Evolutionary conservation across 2,888 invertebrate species (phyloP).

Genomic region (Diadegma fenestrale): DNA sequence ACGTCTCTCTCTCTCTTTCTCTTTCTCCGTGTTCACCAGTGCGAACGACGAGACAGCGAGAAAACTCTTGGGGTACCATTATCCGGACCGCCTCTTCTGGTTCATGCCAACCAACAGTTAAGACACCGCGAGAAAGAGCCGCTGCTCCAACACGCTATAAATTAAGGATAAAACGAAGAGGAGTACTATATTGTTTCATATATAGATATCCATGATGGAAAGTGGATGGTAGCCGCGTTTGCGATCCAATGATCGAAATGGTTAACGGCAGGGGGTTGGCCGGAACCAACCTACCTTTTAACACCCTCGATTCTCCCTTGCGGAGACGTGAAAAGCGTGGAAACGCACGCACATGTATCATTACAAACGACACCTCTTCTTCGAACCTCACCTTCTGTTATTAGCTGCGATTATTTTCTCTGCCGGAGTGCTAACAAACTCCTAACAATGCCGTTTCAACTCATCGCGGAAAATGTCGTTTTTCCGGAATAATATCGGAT

Average conservation of each 20-base stretch:
- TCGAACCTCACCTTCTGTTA: background rate
- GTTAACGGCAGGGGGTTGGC: conserved; percentile 83
- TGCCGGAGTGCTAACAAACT: conserved; percentile 45
- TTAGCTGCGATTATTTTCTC: conserved; percentile 34
- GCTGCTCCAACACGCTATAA: conserved; percentile 78
- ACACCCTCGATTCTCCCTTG: conserved; percentile 79
- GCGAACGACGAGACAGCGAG: conserved; percentile 42
- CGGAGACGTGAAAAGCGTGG: conserved; percentile 71
- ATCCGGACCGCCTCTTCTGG: conserved; percentile 67
- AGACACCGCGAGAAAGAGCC: conserved; percentile 73
- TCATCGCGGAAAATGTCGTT: conserved; percentile 37
- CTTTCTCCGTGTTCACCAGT: conserved; percentile 22
- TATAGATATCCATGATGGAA: conserved; percentile 42
- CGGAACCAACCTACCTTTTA: conserved; percentile 84
- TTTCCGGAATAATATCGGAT: conserved; percentile 28
- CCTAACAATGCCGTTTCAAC: conserved; percentile 20
- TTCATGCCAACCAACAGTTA: conserved; percentile 84
- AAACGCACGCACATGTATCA: conserved; percentile 81
- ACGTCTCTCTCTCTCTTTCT: background rate
- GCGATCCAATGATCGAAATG: conserved; percentile 80
- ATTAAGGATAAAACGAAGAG: conserved; percentile 82
- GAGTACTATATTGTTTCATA: conserved; percentile 57
- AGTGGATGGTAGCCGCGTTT: conserved; percentile 52
- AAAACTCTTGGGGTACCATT: conserved; percentile 46
- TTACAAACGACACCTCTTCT: conserved; percentile 80